Evolutionary conservation across 92 coral and sea anemone species (phyloP).

Genomic region (Epizoanthus illoricatus): DNA sequence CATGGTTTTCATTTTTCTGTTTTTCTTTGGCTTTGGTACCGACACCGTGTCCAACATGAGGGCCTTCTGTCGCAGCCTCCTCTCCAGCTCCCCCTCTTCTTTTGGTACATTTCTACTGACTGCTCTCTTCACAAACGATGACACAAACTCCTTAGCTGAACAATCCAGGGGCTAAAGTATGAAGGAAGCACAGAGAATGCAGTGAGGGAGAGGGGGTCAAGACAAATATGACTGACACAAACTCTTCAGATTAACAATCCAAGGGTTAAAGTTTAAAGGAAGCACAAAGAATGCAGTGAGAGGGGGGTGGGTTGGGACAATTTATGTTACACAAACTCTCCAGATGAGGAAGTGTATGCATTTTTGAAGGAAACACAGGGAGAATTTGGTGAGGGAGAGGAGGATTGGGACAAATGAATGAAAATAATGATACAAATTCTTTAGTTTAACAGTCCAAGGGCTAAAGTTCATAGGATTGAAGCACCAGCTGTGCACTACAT

Average conservation of each 20-base stretch:
- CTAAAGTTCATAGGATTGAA: no score
- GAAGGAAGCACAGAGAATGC: not conserved
- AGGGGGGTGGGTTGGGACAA: no score
- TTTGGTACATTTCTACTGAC: constrained; percentile 41
- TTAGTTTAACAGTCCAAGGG: not conserved
- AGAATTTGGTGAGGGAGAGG: no score
- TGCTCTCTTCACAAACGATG: constrained; percentile 64
- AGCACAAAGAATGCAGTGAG: no score
- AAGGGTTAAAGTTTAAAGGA: not conserved
- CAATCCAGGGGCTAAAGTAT: constrained; percentile 59
- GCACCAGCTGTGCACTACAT: no score
- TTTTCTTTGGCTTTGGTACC: constrained; percentile 43
- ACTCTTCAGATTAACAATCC: not conserved
- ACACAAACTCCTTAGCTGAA: constrained; percentile 79
- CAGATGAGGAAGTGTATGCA: not conserved
- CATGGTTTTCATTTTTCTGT: constrained; percentile 70
- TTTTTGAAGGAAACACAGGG: no score
- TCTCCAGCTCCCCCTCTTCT: constrained; percentile 33
- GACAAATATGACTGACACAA: not conserved
- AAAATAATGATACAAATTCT: no score
- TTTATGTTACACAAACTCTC: not conserved
- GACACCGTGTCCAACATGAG: constrained; percentile 71
- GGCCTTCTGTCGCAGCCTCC: constrained; percentile 56
- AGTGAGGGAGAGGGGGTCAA: not conserved
- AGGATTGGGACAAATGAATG: no score